Base-by-base conservation (phyloP, 2,113 vertebrate species). In the Lipotes vexillifer region DNA sequence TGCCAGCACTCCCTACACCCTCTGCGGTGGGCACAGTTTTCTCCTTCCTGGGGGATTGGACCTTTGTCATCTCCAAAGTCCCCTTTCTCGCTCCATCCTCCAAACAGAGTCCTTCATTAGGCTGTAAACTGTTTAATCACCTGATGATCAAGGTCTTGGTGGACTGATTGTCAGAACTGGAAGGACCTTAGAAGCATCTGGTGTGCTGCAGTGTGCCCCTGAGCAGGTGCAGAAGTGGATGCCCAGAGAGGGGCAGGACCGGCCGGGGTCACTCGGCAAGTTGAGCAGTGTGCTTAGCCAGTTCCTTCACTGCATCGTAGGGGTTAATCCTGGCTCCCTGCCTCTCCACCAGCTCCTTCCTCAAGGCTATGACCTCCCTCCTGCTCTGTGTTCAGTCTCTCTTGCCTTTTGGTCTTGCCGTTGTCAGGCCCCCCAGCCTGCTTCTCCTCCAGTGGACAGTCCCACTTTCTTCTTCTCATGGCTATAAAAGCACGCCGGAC, bases 241-340 rank as follows among this genome's bases (percentile, higher is more conserved):
- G 12, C 33, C 44, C 20, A 17, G 44, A 46, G 49, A 55, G 49
- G 8, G 36, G 20, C 8, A 2, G 74, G 84, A 72, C 5, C 6
- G 11, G 72, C 87, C 33, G 17, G 31, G 15, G 44, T 33, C 36
- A 27, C 38, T 25, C 14, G 59, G 82, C 15, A 55, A 0, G 23
- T 27, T 18, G 57, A 57, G 75, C 33, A 1, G 1, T 20, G 27
- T 5, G 44, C 12, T 38, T 17, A 14, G 77, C 38, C 7, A 31
- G 29, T 78, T 27, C 8, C 25, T 85, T 15, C 0, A 0, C 29
- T 31, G 31, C 49, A 12, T 18, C 0, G 0, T 2, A 63, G 80
- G 46, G 41, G 8, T 87, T 63, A 29, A 25, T 6, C 5, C 38
- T 20, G 36, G 14, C 20, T 68, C 46, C 52, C 63, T 12, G 18